A percentile compares a stretch with the other conserved stretches of the same genome.
These are phyloP conservation scores for Hozukius guyotensis DNA, from an alignment of 2,797 vertebrate species.

Conservation along the genomic window DNA sequence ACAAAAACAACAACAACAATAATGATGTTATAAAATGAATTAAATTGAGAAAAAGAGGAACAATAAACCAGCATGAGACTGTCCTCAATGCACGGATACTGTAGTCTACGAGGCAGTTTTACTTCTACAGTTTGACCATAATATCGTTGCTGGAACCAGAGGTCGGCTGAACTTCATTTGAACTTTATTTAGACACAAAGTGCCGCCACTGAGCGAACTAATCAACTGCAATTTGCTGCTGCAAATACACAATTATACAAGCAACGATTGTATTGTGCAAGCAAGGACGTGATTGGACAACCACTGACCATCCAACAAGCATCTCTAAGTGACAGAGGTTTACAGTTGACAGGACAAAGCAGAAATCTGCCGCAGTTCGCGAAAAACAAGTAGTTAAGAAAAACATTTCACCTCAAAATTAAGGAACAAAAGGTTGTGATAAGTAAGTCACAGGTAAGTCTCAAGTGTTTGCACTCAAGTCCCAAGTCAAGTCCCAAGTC, in stretches of 20 bases:
- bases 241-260: neutral
- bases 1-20: neutral
- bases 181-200: constrained; percentile 11
- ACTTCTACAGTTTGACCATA: neutral
- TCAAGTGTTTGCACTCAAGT: too few relatives aligned
- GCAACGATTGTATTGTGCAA: neutral
- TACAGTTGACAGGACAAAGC: neutral
- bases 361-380: neutral
- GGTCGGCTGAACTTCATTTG: constrained; percentile 15
- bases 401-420: neutral
- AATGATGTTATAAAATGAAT: neutral
- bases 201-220: neutral
- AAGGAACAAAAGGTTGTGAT: neutral
- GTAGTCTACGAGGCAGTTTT: neutral
- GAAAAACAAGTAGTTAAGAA: neutral
- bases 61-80: neutral
- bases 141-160: neutral
- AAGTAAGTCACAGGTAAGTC: too few relatives aligned
- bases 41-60: neutral
- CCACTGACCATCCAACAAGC: neutral
- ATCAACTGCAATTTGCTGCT: neutral
- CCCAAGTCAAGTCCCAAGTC: neutral
- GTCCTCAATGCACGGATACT: neutral
- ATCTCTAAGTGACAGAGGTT: neutral
- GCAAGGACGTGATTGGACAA: neutral